Base-by-base conservation (phyloP, 1,140 invertebrate species). In the Hylaeus anthracinus region DNA sequence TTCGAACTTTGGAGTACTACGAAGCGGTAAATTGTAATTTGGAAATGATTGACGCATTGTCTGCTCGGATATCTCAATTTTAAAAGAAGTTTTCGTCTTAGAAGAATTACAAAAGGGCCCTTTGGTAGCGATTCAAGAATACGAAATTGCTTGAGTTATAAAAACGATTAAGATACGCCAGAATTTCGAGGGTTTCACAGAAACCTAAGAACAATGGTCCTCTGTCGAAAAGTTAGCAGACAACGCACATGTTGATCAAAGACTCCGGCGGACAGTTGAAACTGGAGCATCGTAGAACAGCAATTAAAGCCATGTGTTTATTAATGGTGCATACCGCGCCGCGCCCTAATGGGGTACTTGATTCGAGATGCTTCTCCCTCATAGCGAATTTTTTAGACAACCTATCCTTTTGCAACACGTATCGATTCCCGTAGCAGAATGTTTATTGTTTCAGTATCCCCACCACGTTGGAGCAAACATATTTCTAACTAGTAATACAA, bases 291-390 rank as follows among this genome's bases (percentile, higher is more conserved):
- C 71, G 70, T 66, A 70, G 81, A 71, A 56, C 60, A 76, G 83
- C 74, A 81, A 85, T 84, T 84, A 72, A 75, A 66, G 37, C 72
- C 84, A 85, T 8, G 71, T 85, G 84, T 81, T 81, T 81, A 71
- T 81, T 84, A 85, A 85, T 84, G 67, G 72, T 61, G 77, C 82
- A 71, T 63, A 61, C 81, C 65, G 56, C 55, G 61, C 26, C 26
- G 43, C 53, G 58, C 37, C 41, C 58, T 81, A 76, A 84, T 81
- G 79, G 71, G 56, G 15, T 72, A 81, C 51, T 75, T 85, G 72
- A 72, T 69, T 48, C 48, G 72, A 61, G n/a, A 37, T 61, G 61
- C 37, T 48, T 39, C 56, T 26, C n/a, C n/a, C 70, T 60, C 69
- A 63, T 58, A 60, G 67, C 56, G 41, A 14, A 67, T 15, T 81